Base-by-base conservation (phyloP, 64 coral and sea anemone genomes). In the Porites lutea region DNA sequence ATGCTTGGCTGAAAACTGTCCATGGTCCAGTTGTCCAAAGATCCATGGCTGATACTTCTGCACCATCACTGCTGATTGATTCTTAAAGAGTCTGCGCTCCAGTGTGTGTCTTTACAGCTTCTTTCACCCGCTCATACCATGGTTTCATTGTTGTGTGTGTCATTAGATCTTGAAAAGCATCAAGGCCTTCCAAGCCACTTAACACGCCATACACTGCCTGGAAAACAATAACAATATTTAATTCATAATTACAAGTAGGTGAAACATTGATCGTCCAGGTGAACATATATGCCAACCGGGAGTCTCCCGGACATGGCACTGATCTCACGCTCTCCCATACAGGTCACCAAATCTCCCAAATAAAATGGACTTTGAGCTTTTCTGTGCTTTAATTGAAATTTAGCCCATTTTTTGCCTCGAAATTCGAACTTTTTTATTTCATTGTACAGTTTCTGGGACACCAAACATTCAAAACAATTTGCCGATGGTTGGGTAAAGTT, bases 151-250 rank as follows among this genome's bases (percentile, higher is more conserved):
- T 71, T 15, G 97, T 99, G 86, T 99, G 74, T 48, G 78, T 75
- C 94, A 96, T 94, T 23, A 99, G 64, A 51, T 99, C 94, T 59
- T 93, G 90, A 65, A 93, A 89, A 75, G 92, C 88, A 86, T 95
- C 91, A 52, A 99, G 65, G 4, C 91, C 94, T 88, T 99, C 97
- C n/a, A 99, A 67, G 1, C 97, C 97, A 84, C 94, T 90, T 48
- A 99, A 69, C 12, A 99, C 97, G 50, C 97, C 97, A 94, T 80
- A 99, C 72, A 99, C 88, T 4, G 97, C 94, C 97, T 99, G 20
- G 27, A 87, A 91, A 58, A 61, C 18, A 62, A 64, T 50, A 57
- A 57, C 12, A 57, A 55, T 2, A 55, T 55, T 55, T 5, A 55
- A 5, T 55, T 5, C 5, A 55, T 55, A 37, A 37, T 37, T 0